Evolutionary conservation across 2,888 invertebrate genomes (phyloP), one percentile per base, ranked within the genome.

Genomic region (Esperia sulphurella): DNA sequence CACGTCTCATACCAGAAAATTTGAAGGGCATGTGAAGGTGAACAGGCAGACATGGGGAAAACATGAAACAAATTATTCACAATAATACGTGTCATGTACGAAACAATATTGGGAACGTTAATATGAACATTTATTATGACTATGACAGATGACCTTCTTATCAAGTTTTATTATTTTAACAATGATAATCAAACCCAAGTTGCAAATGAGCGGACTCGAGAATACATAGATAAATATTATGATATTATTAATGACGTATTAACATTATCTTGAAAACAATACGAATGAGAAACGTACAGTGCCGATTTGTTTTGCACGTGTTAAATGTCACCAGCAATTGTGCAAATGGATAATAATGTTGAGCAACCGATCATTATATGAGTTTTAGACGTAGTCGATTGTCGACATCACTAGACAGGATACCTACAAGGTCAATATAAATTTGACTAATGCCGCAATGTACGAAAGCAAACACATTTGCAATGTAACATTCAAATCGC

Each of bases 1-100:
- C 59, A 54, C 41, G 43, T n/a, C 8, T 10, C 14, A 3, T 31
- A 39, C 39, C 45, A 49, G 30, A 42, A 33, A 48, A 44, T 46
- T 50, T 59, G 58, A 69, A 76, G 73, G 71, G 57, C 64, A 70
- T 61, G 63, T 74, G 67, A 79, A 80, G 79, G 78, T 79, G 68
- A 81, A 58, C 59, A 45, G 54, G 58, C 48, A 54, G 54, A 60
- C 14, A 37, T 33, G 41, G 38, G 45, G 50, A 49, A 49, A 51
- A 51, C 50, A 35, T 52, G 49, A 48, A 21, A 50, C 39, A 37
- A 28, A 28, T 12, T 12, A 44, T 30, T 42, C 13, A 42, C 14
- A 14, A 9, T 41, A 12, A 14, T 39, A 14, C 7, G 13, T 41
- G 41, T 28, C n/a, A 14, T 7, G 3, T 5, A 28, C 14, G 14